Evolutionary conservation across 1,140 invertebrate genomes (phyloP).

Genomic region (Apolygus lucorum): DNA sequence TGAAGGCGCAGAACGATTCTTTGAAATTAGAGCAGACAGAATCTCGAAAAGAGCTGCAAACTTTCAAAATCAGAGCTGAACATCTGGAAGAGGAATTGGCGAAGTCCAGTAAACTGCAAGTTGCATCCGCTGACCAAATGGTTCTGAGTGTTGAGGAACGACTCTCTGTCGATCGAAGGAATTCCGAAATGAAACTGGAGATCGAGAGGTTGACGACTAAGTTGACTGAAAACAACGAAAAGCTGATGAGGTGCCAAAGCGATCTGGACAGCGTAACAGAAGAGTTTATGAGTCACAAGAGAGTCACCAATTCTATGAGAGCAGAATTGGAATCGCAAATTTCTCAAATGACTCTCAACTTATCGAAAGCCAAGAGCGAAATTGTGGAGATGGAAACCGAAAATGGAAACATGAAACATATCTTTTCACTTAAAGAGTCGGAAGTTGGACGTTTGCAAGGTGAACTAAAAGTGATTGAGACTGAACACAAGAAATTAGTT

Average conservation of each 20-base stretch:
- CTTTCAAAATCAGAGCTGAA: background rate
- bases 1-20: background rate
- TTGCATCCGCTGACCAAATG: background rate
- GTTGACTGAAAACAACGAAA: background rate
- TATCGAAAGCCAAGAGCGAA: background rate
- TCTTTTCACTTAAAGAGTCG: background rate
- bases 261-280: background rate
- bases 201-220: background rate
- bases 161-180: background rate
- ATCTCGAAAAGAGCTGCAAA: background rate
- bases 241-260: background rate
- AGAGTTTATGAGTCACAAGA: background rate
- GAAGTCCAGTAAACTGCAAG: background rate
- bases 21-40: background rate
- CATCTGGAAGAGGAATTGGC: background rate
- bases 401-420: background rate
- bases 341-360: no score
- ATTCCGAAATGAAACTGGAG: background rate
- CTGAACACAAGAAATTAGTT: background rate
- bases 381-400: background rate
- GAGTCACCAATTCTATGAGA: background rate
- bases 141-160: background rate
- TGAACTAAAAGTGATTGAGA: background rate
- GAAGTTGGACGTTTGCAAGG: background rate
- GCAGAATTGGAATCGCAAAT: background rate